Evolutionary conservation across 2,888 invertebrate genomes (phyloP).

Genomic region (Dasypogon diadema): DNA sequence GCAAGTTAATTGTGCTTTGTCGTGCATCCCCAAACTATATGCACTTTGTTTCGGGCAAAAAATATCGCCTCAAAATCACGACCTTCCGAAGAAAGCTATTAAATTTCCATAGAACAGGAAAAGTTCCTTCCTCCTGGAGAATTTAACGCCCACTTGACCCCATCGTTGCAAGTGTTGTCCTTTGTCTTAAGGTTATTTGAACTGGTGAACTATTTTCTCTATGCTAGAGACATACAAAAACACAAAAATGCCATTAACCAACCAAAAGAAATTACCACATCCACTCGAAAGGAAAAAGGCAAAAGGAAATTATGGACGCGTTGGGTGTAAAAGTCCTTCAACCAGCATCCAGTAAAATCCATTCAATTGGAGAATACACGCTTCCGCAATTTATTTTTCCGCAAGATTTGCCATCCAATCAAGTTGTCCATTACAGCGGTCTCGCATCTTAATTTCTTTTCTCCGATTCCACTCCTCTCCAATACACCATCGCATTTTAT

Average conservation of each 20-base stretch:
- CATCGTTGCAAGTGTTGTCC: not conserved
- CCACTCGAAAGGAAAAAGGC: conserved; percentile 50
- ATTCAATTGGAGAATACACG: conserved; percentile 58
- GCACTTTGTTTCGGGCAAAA: not conserved
- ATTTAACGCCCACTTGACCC: conserved; percentile 16
- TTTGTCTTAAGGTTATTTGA: conserved; percentile 27
- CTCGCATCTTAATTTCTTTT: conserved; percentile 57
- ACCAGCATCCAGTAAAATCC: conserved; percentile 23
- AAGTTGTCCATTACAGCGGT: conserved; percentile 60
- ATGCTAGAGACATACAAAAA: conserved; percentile 11
- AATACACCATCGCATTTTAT: conserved; percentile 29
- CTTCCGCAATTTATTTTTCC: conserved; percentile 60
- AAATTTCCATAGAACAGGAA: conserved; percentile 26
- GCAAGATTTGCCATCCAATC: conserved; percentile 60
- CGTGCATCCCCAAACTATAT: too few species aligned
- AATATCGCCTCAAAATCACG: not conserved
- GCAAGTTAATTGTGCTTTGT: too few species aligned
- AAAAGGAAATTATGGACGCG: conserved; percentile 52
- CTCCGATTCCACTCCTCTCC: conserved; percentile 40
- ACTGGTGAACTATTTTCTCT: conserved; percentile 21
- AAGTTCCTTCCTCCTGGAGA: not conserved
- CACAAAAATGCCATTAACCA: conserved; percentile 54
- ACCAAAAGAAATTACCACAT: conserved; percentile 49
- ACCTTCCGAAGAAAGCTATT: not conserved
- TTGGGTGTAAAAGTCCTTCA: conserved; percentile 18